Evolutionary conservation across 53 echinoderm and acorn worm genomes (phyloP).

Genomic region (Stichopus horrens): DNA sequence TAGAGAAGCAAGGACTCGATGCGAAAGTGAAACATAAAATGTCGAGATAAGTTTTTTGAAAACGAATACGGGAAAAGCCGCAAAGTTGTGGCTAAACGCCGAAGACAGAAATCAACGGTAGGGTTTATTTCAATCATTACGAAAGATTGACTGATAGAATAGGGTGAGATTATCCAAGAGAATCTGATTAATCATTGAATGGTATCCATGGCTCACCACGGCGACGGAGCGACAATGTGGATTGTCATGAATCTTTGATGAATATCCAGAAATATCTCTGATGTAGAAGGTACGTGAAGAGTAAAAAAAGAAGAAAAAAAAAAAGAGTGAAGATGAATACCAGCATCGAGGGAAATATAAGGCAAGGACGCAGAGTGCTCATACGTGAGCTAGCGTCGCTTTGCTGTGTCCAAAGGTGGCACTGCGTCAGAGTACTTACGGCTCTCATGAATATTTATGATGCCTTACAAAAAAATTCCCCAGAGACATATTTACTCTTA

Average conservation of each 20-base stretch:
- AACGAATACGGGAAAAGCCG: too few species aligned
- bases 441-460: not conserved
- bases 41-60: too few species aligned
- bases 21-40: too few species aligned
- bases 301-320: not conserved
- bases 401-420: not conserved
- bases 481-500: not conserved
- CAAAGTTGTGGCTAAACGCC: too few species aligned
- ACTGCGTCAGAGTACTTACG: not conserved
- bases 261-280: not conserved
- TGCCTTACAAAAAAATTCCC: not conserved
- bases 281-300: not conserved
- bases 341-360: too few species aligned
- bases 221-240: not conserved
- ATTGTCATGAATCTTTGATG: not conserved
- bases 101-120: too few species aligned
- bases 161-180: too few species aligned
- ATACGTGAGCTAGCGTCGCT: not conserved
- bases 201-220: too few species aligned
- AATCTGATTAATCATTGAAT: too few species aligned
- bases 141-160: too few species aligned
- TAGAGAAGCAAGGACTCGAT: too few species aligned
- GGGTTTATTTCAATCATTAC: too few species aligned
- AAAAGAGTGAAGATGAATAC: not conserved
- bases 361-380: not conserved